A percentile compares a stretch with the other conserved stretches of the same genome.
phyloP scores from a whole-genome alignment of 2,113 vertebrate species.

The Phylloscopus whistleri region DNA sequence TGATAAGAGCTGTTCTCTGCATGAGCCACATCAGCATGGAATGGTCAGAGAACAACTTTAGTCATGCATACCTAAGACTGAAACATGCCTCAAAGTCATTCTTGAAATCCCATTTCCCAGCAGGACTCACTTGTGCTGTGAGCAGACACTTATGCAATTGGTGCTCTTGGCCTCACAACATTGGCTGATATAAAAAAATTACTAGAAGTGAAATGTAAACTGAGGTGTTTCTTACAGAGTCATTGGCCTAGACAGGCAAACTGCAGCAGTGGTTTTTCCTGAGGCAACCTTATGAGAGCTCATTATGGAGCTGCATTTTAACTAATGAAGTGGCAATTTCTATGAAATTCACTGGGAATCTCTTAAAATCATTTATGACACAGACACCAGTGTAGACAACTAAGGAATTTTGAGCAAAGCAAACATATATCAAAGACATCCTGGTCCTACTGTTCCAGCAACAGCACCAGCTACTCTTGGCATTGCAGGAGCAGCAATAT shows the following conservation, averaged over 20 bases:
- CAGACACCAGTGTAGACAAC: background rate
- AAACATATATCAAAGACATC: background rate
- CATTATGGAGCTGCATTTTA: background rate
- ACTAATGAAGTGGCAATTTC: background rate
- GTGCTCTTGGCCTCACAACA: background rate
- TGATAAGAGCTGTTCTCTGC: background rate
- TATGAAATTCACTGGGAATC: background rate
- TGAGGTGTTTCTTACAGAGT: background rate
- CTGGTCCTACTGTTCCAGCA: background rate
- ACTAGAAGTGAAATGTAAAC: background rate
- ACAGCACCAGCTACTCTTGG: background rate
- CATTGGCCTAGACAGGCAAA: background rate
- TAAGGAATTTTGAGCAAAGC: background rate
- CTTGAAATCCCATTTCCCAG: background rate
- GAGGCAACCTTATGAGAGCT: background rate
- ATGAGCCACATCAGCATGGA: background rate
- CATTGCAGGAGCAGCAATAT: background rate
- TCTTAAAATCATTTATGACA: background rate
- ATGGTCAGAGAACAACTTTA: background rate
- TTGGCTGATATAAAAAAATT: background rate
- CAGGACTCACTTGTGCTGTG: rapidly evolving
- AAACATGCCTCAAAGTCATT: background rate
- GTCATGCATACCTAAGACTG: background rate
- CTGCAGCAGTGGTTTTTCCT: background rate
- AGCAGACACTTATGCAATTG: background rate